Base-by-base conservation (phyloP, 2,797 vertebrate genomes). In the Micrastur ruficollis region DNA sequence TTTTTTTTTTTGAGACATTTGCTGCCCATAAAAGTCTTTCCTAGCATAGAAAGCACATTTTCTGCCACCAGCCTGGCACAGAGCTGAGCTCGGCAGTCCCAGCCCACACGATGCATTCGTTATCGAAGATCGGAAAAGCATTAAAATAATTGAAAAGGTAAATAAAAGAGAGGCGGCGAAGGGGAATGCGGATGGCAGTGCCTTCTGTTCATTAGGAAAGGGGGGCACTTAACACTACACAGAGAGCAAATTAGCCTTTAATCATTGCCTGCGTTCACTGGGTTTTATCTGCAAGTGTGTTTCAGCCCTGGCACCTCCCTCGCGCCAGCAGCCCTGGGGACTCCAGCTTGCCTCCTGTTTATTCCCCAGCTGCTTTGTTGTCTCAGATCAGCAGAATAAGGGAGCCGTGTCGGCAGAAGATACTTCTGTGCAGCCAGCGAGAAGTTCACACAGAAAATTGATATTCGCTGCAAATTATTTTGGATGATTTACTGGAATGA, bases 231-330 rank as follows among this genome's bases (percentile, higher is more conserved):
- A 97, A 91, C 94, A 90, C 94, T 94, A 97, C 94, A 88, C 92
- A 95, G 94, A 86, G 91, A 98, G 96, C 97, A 98, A 98, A 98
- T 97, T 95, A 98, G 98, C 95, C 95, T 97, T 96, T 96, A 97
- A 98, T 98, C 97, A 97, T 76, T 49, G 61, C 91, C 94, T 75
- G 93, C 89, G 63, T 96, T 89, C 19, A 0, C 61, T 8, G 85
- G 92, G 82, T 88, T 96, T 91, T 66, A 93, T 93, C 95, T 67
- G 42, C 4, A 3, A 92, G 86, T 22, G 26, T 52, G 56, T 74
- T 96, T 63, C 94, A 98, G 93, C 95, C 92, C 83, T 44, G 65
- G 94, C 93, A 83, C 88, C 91, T 94, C 89, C 92, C 56, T 82
- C 18, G 40, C 40, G 40, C 91, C 25, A 63, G 71, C 78, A 86